These are phyloP conservation scores for Megalopta genalis DNA, from an alignment of 1,140 invertebrate species.

Conservation along the genomic window DNA sequence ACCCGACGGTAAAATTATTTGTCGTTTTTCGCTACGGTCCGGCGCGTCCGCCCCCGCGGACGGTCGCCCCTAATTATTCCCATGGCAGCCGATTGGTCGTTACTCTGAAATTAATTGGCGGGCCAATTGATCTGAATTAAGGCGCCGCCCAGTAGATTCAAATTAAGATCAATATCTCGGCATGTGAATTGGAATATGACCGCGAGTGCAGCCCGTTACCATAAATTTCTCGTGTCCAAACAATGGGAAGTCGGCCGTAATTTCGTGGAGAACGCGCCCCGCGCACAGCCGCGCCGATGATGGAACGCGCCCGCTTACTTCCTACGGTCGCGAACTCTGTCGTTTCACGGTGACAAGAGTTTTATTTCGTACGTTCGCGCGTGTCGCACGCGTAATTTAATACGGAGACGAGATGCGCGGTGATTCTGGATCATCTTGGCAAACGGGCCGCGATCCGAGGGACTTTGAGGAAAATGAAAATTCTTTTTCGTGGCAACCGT, in stretches of 20 bases:
- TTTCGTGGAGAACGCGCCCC: constrained; percentile 43
- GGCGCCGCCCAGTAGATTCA: constrained; percentile 55
- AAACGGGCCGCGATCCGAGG: no score
- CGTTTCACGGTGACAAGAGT: no score
- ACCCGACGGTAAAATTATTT: background rate
- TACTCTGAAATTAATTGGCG: constrained; percentile 55
- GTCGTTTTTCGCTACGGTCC: background rate
- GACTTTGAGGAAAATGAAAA: no score
- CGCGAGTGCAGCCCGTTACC: constrained; percentile 39
- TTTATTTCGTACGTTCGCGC: no score
- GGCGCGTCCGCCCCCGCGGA: background rate
- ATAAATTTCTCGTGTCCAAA: constrained; percentile 54
- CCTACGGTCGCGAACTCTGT: background rate
- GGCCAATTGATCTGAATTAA: constrained; percentile 61
- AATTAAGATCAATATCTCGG: constrained; percentile 64
- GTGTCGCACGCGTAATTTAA: no score
- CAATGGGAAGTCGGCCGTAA: constrained; percentile 48
- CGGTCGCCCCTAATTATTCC: constrained; percentile 44
- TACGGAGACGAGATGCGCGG: no score
- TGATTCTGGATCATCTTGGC: no score
- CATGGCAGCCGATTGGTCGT: constrained; percentile 45
- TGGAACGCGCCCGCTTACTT: constrained; percentile 11
- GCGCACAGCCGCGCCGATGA: constrained; percentile 4
- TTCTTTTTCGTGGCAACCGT: no score
- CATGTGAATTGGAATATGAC: constrained; percentile 52